phyloP scores from a whole-genome alignment of 1,140 invertebrate genomes.

The Drosophila pallidifrons region DNA sequence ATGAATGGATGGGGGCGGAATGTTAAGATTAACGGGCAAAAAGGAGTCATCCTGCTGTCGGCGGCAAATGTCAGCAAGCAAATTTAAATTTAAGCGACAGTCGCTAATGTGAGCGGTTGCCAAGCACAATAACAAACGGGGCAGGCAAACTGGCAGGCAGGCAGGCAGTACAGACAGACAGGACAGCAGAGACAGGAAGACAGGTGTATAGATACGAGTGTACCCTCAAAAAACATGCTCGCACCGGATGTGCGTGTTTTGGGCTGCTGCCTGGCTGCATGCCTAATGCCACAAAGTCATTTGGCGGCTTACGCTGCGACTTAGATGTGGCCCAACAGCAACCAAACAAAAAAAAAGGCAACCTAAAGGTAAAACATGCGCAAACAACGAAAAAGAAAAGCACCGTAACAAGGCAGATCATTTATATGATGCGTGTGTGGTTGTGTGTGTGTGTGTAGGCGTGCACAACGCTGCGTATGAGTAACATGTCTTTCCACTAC shows the following conservation, averaged over 20 bases:
- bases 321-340: slow-evolving; percentile 28
- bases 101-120: slow-evolving; percentile 54
- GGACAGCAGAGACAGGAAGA: background rate
- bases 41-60: slow-evolving; percentile 36
- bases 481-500: slow-evolving; percentile 67
- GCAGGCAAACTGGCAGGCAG: background rate
- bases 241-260: slow-evolving; percentile 70
- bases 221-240: slow-evolving; percentile 25
- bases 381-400: slow-evolving; percentile 54
- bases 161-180: background rate
- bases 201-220: slow-evolving; percentile 59
- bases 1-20: background rate
- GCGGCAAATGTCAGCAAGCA: slow-evolving; percentile 61
- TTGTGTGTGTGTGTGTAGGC: slow-evolving; percentile 50
- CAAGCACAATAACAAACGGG: slow-evolving; percentile 39
- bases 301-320: slow-evolving; percentile 68
- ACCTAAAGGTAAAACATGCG: slow-evolving; percentile 63
- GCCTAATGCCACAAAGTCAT: slow-evolving; percentile 78
- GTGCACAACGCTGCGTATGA: slow-evolving; percentile 71
- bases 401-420: slow-evolving; percentile 49
- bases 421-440: slow-evolving; percentile 63
- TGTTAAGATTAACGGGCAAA: slow-evolving; percentile 37
- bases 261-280: slow-evolving; percentile 49
- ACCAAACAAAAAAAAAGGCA: slow-evolving; percentile 8
- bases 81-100: slow-evolving; percentile 78